Evolutionary conservation across 2,888 invertebrate genomes (phyloP).

Genomic region (Diploptera punctata): DNA sequence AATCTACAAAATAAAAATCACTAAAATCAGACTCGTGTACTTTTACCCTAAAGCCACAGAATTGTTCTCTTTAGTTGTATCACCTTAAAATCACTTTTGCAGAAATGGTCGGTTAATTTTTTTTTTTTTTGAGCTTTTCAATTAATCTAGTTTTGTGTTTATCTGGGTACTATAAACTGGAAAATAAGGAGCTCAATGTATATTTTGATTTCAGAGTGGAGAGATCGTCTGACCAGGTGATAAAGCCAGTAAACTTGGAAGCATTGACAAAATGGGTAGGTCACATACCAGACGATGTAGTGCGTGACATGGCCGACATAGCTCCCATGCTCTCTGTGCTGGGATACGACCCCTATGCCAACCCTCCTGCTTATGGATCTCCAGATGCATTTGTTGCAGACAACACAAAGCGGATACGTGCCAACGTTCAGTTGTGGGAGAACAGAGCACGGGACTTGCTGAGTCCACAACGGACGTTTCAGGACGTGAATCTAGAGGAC

Average conservation of each 20-base stretch:
- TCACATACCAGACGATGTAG: conserved; percentile 87
- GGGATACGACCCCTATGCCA: conserved; percentile 95
- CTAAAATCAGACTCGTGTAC: no score
- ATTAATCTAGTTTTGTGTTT: no score
- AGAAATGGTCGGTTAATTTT: no score
- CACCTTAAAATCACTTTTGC: no score
- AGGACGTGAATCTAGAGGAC: conserved; percentile 38
- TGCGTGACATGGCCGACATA: conserved; percentile 89
- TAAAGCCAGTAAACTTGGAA: conserved; percentile 96
- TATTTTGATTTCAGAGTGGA: conserved; percentile 83
- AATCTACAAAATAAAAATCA: no score
- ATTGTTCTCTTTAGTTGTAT: no score
- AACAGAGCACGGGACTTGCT: conserved; percentile 45
- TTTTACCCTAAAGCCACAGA: no score
- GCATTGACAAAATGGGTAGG: conserved; percentile 94
- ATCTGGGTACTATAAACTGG: no score
- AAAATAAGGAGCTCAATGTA: no score
- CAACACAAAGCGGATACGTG: conserved; percentile 59
- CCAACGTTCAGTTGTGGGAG: conserved; percentile 45
- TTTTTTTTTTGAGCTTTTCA: no score
- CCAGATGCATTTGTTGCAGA: conserved; percentile 78
- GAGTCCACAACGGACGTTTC: conserved; percentile 35
- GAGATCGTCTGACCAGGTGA: conserved; percentile 97
- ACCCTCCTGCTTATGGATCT: conserved; percentile 93
- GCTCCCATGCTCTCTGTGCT: conserved; percentile 91